phyloP scores from a whole-genome alignment of 2,113 vertebrate species.

The Xiphias gladius region DNA sequence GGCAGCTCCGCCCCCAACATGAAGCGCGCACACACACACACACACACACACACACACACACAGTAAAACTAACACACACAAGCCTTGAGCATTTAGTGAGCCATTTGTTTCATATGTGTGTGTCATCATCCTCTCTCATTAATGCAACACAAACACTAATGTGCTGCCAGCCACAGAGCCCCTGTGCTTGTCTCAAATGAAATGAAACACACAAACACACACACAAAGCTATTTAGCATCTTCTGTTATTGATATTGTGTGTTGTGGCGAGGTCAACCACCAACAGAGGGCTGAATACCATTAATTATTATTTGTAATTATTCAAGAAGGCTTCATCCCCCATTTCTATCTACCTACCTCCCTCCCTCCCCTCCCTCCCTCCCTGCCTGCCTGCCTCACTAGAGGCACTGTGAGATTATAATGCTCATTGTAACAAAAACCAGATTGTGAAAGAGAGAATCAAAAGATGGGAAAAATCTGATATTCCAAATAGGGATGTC shows the following conservation, averaged over 20 bases:
- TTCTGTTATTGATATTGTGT: conserved; percentile 40
- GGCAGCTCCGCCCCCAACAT: conserved; percentile 27
- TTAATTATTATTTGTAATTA: conserved; percentile 60
- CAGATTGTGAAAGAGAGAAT: no score
- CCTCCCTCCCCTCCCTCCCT: background rate
- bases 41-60: conserved; percentile 23
- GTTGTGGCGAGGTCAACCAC: conserved; percentile 53
- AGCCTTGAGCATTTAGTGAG: conserved; percentile 35
- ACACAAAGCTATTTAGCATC: conserved; percentile 41
- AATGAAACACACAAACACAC: conserved; percentile 41
- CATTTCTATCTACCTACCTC: background rate
- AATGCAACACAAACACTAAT: conserved; percentile 36
- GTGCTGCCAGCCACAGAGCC: conserved; percentile 42
- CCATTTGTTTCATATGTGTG: conserved; percentile 29
- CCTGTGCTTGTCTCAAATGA: conserved; percentile 34
- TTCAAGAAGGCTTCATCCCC: conserved; percentile 29
- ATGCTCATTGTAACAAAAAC: no score
- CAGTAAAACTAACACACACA: conserved; percentile 9
- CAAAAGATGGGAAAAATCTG: no score
- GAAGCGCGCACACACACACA: background rate
- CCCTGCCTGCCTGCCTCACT: background rate
- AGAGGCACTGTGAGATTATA: no score
- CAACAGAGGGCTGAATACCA: conserved; percentile 61
- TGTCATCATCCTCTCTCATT: background rate
- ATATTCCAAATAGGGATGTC: no score